A percentile compares a stretch with the other conserved stretches of the same genome.
phyloP scores from a whole-genome alignment of 2,888 invertebrate genomes.

The Synergus gifuensis region DNA sequence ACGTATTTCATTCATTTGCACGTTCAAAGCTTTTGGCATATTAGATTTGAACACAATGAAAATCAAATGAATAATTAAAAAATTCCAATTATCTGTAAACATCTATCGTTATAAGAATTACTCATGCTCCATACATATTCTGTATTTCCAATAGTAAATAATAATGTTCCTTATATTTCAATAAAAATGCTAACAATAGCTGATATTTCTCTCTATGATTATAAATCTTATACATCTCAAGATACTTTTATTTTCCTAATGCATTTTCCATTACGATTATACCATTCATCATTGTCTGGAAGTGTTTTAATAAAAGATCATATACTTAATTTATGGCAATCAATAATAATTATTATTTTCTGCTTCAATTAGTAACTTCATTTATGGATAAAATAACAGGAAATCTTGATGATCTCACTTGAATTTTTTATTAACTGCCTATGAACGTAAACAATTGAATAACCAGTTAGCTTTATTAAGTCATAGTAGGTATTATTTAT shows the following conservation, averaged over 20 bases:
- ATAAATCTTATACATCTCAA: background rate
- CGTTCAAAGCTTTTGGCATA: too few species aligned
- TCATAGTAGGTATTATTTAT: background rate
- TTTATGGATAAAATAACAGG: background rate
- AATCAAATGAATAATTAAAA: background rate
- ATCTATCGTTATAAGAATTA: background rate
- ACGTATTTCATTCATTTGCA: too few species aligned
- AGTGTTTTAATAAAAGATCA: background rate
- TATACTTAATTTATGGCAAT: conserved; percentile 20
- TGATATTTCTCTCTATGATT: background rate
- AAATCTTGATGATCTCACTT: background rate
- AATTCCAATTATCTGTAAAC: background rate
- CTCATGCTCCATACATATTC: background rate
- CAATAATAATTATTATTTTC: background rate
- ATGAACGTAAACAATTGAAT: background rate
- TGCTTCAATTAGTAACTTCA: background rate
- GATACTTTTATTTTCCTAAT: conserved; percentile 1
- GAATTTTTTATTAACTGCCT: background rate
- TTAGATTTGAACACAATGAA: background rate
- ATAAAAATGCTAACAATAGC: background rate
- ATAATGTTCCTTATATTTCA: background rate
- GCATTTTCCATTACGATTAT: background rate
- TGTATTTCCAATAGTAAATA: background rate
- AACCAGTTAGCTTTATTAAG: background rate
- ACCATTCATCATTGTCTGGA: background rate